phyloP scores from a whole-genome alignment of 2,113 vertebrate genomes.

The Carassius carassius region DNA sequence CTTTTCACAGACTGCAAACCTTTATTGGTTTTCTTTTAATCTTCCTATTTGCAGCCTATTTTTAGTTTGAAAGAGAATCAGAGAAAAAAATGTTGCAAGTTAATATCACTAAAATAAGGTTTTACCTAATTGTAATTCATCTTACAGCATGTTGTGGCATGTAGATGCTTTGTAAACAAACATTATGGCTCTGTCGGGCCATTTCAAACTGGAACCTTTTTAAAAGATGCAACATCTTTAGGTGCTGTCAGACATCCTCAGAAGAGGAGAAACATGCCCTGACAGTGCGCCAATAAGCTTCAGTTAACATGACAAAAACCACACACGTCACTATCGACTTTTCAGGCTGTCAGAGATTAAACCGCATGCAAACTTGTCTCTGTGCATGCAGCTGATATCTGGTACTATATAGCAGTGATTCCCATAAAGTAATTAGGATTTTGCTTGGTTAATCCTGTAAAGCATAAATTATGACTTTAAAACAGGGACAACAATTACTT shows the following conservation, averaged over 20 bases:
- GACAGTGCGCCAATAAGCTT: not conserved
- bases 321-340: not conserved
- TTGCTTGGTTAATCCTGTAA: not conserved
- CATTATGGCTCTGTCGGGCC: not conserved
- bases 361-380: not conserved
- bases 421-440: not conserved
- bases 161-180: not conserved
- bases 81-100: not conserved
- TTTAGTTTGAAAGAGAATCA: not conserved
- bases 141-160: constrained; percentile 1
- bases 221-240: constrained; percentile 26
- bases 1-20: constrained; percentile 11
- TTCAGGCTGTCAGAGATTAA: constrained; percentile 20
- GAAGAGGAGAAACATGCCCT: not conserved
- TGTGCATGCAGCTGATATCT: not conserved
- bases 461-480: not conserved
- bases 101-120: not conserved
- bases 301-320: not conserved
- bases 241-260: constrained; percentile 13
- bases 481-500: not conserved
- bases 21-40: not conserved
- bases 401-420: not conserved
- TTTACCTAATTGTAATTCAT: not conserved
- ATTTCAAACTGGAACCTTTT: constrained; percentile 13
- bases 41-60: not conserved